These are phyloP conservation scores for Apodemia mormo DNA, from an alignment of 2,888 invertebrate species.

Conservation along the genomic window DNA sequence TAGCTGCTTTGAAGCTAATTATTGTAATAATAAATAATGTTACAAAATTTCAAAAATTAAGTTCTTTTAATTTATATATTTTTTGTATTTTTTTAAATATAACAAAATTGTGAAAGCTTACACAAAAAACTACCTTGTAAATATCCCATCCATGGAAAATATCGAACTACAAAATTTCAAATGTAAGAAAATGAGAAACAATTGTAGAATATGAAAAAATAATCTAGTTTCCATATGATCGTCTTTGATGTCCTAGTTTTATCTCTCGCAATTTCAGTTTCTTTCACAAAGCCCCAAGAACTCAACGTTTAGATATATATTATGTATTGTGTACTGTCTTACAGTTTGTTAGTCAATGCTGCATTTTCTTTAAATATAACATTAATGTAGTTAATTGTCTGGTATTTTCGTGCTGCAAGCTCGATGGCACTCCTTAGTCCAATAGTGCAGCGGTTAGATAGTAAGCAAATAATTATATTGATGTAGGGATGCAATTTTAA, in stretches of 20 bases:
- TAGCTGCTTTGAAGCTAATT: too few relatives aligned
- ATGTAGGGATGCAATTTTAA: constrained; percentile 9
- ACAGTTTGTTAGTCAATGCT: constrained; percentile 5
- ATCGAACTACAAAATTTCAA: not conserved
- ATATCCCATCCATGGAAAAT: not conserved
- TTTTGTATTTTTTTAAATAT: too few relatives aligned
- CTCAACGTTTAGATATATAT: not conserved
- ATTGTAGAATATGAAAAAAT: not conserved
- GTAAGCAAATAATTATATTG: constrained; percentile 58
- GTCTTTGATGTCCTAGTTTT: not conserved
- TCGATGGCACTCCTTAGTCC: constrained; percentile 27
- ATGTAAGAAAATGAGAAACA: not conserved
- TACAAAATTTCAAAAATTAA: too few relatives aligned
- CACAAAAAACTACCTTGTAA: not conserved
- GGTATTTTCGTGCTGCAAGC: constrained; percentile 51
- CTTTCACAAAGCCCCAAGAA: not conserved
- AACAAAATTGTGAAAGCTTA: not conserved
- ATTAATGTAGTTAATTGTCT: constrained; percentile 62
- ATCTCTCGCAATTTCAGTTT: constrained; percentile 10
- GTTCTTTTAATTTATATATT: too few relatives aligned
- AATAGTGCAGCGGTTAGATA: constrained; percentile 56
- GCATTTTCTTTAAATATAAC: constrained; percentile 43
- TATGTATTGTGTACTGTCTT: not conserved
- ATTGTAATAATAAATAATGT: too few relatives aligned
- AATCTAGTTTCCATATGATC: not conserved